These are phyloP conservation scores for Pitta sordida DNA, from an alignment of 2,113 vertebrate genomes.

Conservation along the genomic window DNA sequence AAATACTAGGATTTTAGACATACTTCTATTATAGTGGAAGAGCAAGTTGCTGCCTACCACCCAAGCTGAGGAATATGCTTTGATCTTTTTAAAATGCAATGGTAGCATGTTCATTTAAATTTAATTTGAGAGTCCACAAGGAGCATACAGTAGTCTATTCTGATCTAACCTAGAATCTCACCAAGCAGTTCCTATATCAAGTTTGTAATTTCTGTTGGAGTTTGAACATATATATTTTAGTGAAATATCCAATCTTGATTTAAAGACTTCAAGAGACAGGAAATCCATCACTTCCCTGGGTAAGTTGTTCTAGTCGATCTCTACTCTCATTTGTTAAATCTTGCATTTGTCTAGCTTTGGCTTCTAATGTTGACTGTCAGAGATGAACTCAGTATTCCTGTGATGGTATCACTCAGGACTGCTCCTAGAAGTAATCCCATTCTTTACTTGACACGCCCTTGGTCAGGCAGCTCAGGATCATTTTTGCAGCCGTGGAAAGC, in stretches of 20 bases:
- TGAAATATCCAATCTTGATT: constrained; percentile 13
- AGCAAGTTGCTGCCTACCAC: neutral
- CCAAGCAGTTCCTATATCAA: neutral
- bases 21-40: neutral
- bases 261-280: constrained; percentile 7
- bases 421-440: neutral
- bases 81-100: neutral
- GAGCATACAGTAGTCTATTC: neutral
- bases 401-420: neutral
- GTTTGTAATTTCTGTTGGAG: neutral
- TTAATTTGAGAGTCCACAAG: neutral
- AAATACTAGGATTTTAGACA: neutral
- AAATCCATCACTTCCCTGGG: constrained; percentile 20
- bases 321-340: constrained; percentile 11
- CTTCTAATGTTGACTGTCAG: neutral
- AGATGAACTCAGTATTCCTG: neutral
- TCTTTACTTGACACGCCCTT: neutral
- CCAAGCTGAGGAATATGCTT: neutral
- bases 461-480: neutral
- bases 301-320: constrained; percentile 4
- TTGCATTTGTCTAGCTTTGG: neutral
- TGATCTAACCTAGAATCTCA: neutral
- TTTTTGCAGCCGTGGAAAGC: neutral
- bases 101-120: neutral
- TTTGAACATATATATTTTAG: neutral